Base-by-base conservation (phyloP, 2,888 invertebrate genomes). In the Diadromus collaris region DNA sequence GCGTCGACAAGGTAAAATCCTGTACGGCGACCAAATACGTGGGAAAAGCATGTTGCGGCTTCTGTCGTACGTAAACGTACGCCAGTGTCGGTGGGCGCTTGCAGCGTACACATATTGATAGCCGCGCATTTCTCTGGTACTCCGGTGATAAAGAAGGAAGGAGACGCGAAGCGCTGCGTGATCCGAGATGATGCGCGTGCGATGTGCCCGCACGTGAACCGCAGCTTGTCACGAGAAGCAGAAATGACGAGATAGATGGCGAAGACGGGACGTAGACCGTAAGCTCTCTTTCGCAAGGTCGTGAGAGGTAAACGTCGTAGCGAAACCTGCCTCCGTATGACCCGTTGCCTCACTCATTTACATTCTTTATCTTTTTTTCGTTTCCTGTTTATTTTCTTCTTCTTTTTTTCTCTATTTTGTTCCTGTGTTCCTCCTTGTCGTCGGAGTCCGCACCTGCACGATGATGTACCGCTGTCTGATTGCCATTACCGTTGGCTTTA, bases 401-500 rank as follows among this genome's bases (percentile, higher is more conserved):
- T 54, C 6, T n/a, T 48, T 48, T 48, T 29, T 46, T 48, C 32
- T 68, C 32, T 54, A 2, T 10, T 24, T 19, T 54, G 38, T 76
- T 58, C 32, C 24, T 68, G 46, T 48, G n/a, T 13, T 56, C 13
- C 32, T 63, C 71, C 56, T 63, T 48, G 71, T 75, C 61, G 44
- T 41, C 73, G 74, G 61, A 69, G 69, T 63, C 79, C 74, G 76
- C 83, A 80, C 81, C 76, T 80, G 85, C 85, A 84, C 84, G 85
- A 84, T 85, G 83, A 78, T 78, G 80, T 77, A 81, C 84, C 86
- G 83, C 82, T 83, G 81, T 85, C 81, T 85, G 85, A 87, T 88
- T 87, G 87, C 88, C 85, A 87, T 87, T 88, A 87, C 87, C 86
- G 87, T 88, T 88, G 83, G 83, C 84, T 85, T 83, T 82, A 82